Conservation (phyloP, 2,888 invertebrate species). For the Cantharis rustica region DNA sequence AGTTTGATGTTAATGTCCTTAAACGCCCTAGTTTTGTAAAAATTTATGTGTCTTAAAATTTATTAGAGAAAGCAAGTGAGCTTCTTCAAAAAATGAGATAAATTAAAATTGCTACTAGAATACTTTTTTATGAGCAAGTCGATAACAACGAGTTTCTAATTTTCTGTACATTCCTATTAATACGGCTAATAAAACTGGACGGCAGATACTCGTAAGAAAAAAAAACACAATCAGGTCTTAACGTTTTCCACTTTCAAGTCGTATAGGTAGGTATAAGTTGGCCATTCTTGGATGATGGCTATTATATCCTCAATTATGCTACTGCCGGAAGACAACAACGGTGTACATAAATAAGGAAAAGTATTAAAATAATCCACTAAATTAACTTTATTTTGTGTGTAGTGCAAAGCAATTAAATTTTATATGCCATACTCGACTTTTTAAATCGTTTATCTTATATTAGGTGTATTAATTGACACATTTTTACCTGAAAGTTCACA, state of each 20-base stretch:
- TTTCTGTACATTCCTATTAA: slow-evolving; percentile 40
- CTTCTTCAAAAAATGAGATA: neutral
- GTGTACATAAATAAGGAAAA: slow-evolving; percentile 22
- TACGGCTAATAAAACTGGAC: slow-evolving; percentile 45
- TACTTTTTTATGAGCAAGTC: neutral
- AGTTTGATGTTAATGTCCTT: slow-evolving; percentile 5
- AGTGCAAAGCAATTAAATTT: slow-evolving; percentile 10
- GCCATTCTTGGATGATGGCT: slow-evolving; percentile 34
- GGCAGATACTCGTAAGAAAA: slow-evolving; percentile 36
- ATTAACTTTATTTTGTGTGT: neutral
- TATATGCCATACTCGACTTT: neutral
- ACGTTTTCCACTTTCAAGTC: slow-evolving; percentile 41
- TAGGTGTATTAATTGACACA: neutral
- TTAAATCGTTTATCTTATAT: neutral
- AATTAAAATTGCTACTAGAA: neutral
- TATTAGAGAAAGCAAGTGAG: slow-evolving; percentile 1
- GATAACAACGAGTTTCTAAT: slow-evolving; percentile 40
- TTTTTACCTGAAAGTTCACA: neutral
- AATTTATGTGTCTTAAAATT: slow-evolving; percentile 1
- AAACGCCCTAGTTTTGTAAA: slow-evolving; percentile 3
- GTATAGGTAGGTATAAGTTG: slow-evolving; percentile 28
- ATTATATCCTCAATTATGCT: slow-evolving; percentile 39
- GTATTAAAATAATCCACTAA: slow-evolving; percentile 9
- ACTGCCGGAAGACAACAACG: slow-evolving; percentile 34
- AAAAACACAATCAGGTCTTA: slow-evolving; percentile 23